Evolutionary conservation across 2,888 invertebrate species (phyloP).

Genomic region (Drosophila demipolita): DNA sequence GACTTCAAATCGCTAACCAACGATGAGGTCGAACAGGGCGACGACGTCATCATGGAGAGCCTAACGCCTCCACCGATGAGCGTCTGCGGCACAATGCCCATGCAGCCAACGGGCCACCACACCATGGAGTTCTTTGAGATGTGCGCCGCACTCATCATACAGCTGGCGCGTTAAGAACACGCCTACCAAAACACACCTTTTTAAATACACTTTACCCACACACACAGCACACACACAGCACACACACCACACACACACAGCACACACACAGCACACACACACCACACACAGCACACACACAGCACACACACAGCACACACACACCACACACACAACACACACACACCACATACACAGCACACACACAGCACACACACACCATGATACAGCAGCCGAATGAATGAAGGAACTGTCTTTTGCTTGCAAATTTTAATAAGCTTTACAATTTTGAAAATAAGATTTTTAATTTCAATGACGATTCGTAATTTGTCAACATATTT

Average conservation of each 20-base stretch:
- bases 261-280: not conserved
- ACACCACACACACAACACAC: not conserved
- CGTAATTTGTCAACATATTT: not conserved
- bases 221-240: not conserved
- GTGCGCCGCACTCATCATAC: constrained; percentile 99
- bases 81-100: constrained; percentile 78
- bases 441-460: not conserved
- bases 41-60: constrained; percentile 85
- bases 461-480: not conserved
- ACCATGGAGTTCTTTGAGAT: constrained; percentile 99
- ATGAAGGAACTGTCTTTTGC: not conserved
- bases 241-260: not conserved
- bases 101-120: constrained; percentile 91
- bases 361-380: not conserved
- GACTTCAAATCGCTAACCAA: constrained; percentile 98
- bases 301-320: not conserved
- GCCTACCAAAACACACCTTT: constrained; percentile 14
- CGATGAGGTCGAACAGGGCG: constrained; percentile 88
- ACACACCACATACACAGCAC: not conserved
- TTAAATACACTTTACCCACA: not conserved
- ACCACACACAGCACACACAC: not conserved
- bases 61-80: constrained; percentile 84
- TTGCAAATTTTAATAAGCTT: not conserved
- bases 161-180: constrained; percentile 92
- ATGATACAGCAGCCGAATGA: constrained; percentile 17